These are phyloP conservation scores for Arnoldichthys spilopterus DNA, from an alignment of 2,797 vertebrate genomes.

Conservation along the genomic window DNA sequence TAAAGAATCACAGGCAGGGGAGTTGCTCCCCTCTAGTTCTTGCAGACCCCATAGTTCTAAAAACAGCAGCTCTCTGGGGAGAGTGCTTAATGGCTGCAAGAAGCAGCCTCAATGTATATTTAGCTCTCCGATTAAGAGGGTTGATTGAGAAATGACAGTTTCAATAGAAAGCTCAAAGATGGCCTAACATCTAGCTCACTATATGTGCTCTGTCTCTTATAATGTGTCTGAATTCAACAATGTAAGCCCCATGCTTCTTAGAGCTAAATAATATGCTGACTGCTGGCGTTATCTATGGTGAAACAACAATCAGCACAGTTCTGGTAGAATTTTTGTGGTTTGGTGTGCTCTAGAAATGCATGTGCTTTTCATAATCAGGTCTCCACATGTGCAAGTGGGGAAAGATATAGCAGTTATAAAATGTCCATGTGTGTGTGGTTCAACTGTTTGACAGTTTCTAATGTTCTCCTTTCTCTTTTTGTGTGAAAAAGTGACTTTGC, in stretches of 20 bases:
- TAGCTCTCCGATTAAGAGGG: constrained; percentile 61
- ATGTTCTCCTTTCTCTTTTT: background rate
- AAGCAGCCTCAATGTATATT: constrained; percentile 68
- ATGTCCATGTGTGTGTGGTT: background rate
- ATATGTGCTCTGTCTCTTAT: constrained; percentile 21
- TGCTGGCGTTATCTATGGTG: background rate
- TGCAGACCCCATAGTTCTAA: constrained; percentile 56
- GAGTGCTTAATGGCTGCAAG: constrained; percentile 66
- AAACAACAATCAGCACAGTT: background rate
- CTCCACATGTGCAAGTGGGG: background rate
- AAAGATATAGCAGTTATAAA: background rate
- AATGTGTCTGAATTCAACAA: background rate
- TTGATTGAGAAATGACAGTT: constrained; percentile 72
- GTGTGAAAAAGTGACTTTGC: background rate
- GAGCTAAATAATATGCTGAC: background rate
- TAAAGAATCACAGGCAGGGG: constrained; percentile 71
- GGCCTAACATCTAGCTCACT: constrained; percentile 53
- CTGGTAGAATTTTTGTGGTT: background rate
- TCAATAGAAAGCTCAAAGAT: constrained; percentile 50
- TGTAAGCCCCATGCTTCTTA: background rate
- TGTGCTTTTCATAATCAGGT: background rate
- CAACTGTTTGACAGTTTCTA: background rate
- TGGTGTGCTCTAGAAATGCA: background rate
- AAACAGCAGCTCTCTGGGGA: constrained; percentile 64
- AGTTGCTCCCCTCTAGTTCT: constrained; percentile 30